Evolutionary conservation across 2,113 vertebrate genomes (phyloP).

Genomic region (Patagioenas fasciata): DNA sequence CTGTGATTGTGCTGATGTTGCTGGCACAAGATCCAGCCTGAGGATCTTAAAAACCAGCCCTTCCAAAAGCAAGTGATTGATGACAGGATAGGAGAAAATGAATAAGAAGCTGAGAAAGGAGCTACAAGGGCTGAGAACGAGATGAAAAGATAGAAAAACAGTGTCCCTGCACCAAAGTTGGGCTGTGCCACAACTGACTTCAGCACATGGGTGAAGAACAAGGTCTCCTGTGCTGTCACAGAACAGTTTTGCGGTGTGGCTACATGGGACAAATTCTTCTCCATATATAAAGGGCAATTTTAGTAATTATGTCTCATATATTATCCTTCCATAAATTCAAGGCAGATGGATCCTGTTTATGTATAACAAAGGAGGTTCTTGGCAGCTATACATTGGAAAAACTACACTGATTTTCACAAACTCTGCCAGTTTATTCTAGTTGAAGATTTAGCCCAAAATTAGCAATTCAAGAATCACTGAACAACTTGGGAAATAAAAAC

Average conservation of each 20-base stretch:
- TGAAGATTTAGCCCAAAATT: not conserved
- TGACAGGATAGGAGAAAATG: not conserved
- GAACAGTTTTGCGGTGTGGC: not conserved
- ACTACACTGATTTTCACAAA: not conserved
- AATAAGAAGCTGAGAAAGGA: not conserved
- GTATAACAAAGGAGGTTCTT: not conserved
- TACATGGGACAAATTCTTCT: not conserved
- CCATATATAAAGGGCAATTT: not conserved
- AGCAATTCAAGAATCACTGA: not conserved
- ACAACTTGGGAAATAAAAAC: not conserved
- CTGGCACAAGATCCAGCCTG: not conserved
- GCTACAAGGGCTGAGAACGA: not conserved
- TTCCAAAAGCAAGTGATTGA: slow-evolving; percentile 3
- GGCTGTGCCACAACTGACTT: not conserved
- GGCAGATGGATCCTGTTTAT: not conserved
- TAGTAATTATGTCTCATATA: not conserved
- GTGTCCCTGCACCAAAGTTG: not conserved
- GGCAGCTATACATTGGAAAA: not conserved
- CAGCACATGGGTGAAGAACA: not conserved
- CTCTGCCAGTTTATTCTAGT: not conserved
- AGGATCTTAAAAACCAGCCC: not conserved
- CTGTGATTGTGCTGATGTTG: not conserved
- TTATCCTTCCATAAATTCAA: not conserved
- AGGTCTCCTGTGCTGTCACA: not conserved
- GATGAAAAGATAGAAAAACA: not conserved